Percentiles rank a stretch among this genome's conserved stretches.
Evolutionary conservation across 2,797 vertebrate genomes (phyloP).

Genomic region (Phrynocephalus guinanensis): DNA sequence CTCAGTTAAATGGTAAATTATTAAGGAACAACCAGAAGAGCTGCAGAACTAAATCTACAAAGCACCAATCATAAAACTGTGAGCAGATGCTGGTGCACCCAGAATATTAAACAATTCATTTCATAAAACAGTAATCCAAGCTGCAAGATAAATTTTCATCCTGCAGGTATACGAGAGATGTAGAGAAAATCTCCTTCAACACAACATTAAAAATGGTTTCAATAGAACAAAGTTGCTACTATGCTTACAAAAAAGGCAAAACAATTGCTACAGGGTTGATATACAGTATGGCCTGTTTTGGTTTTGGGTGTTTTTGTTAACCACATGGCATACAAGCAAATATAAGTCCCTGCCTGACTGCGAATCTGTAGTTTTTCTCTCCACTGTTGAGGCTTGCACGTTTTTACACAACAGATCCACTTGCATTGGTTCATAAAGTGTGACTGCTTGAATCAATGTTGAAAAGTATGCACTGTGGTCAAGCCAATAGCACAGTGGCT

Average conservation of each 20-base stretch:
- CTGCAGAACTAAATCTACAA: not conserved
- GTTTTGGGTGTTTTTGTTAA: too few species aligned
- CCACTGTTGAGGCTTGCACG: too few species aligned
- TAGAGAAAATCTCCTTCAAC: too few species aligned
- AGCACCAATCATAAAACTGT: not conserved
- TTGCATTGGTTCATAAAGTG: not conserved
- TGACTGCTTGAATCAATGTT: not conserved
- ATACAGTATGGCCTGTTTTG: too few species aligned
- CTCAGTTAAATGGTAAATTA: not conserved
- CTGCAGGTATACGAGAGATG: not conserved
- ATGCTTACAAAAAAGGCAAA: too few species aligned
- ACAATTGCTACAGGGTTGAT: too few species aligned
- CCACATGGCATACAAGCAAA: not conserved
- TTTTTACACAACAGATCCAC: not conserved
- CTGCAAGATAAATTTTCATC: not conserved
- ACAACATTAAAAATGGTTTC: too few species aligned
- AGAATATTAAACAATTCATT: too few species aligned
- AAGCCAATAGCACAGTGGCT: too few species aligned
- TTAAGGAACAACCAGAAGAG: not conserved
- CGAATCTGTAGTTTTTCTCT: too few species aligned
- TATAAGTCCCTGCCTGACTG: not conserved
- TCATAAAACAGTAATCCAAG: not conserved
- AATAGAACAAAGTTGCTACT: too few species aligned
- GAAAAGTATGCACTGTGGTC: too few species aligned
- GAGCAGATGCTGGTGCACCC: not conserved